Evolutionary conservation across 2,888 invertebrate species (phyloP), one percentile per base, ranked within the genome.

Genomic region (Lasioglossum oenotherae): DNA sequence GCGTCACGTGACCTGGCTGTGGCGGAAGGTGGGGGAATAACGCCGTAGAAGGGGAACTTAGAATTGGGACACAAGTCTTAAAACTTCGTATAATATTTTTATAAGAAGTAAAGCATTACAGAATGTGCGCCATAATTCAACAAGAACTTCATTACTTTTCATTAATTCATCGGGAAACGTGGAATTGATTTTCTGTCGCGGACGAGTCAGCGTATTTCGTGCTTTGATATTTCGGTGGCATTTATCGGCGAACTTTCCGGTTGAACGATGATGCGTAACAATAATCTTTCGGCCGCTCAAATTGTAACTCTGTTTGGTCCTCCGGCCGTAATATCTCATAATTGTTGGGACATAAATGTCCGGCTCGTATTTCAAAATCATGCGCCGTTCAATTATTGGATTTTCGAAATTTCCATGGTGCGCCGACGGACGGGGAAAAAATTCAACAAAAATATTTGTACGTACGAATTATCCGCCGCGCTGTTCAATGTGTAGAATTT

Each of bases 251-350:
- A 77, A 81, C 35, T 77, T 77, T 77, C 38, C 72, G 35, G 73
- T 53, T 64, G 81, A 77, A 81, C 64, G 72, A 60, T 49, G 81
- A 72, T 49, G 81, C 77, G 81, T 71, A 67, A 71, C 80, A 80
- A 80, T 41, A 76, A 76, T 71, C 72, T 82, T 82, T 75, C 35
- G 71, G 35, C 79, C 74, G 49, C 60, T 76, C 27, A 83, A 80
- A 83, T 83, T 72, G 75, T 64, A 72, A 76, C 83, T 72, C 76
- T 60, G 46, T 79, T 75, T 35, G 16, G 41, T 72, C 83, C 72
- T 3, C 16, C 72, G 76, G 75, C 72, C 49, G 57, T 74, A 78
- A 84, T 77, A 84, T 77, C 38, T 69, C 77, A 77, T 74, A 77
- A 73, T 72, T 38, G 27, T 46, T 69, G 35, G 67, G 41, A 81